phyloP scores from a whole-genome alignment of 2,797 vertebrate species.

The Acanthurus lineatus region DNA sequence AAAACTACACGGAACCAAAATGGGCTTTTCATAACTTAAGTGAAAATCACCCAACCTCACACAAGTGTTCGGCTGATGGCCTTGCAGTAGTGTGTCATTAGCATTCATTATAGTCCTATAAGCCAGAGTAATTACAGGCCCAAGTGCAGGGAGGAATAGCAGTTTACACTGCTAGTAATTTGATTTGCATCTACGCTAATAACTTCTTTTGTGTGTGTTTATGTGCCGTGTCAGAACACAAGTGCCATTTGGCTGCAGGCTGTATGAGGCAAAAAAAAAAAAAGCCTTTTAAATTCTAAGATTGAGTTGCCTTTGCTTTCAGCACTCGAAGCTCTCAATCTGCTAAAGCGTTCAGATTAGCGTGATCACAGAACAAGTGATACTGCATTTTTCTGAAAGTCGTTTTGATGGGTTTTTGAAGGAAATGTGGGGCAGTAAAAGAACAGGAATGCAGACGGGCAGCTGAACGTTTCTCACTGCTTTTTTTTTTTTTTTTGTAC shows the following conservation, averaged over 20 bases:
- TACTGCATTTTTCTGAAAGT: constrained; percentile 72
- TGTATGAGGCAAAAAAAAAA: constrained; percentile 73
- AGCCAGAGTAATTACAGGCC: constrained; percentile 89
- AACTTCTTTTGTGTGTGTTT: constrained; percentile 90
- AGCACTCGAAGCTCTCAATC: constrained; percentile 81
- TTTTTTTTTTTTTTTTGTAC: constrained; percentile 7
- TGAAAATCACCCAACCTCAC: constrained; percentile 82
- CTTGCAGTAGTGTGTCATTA: constrained; percentile 86
- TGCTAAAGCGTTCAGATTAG: constrained; percentile 79
- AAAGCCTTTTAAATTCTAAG: constrained; percentile 83
- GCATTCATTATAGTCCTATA: constrained; percentile 89
- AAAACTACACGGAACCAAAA: constrained; percentile 56
- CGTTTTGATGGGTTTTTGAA: constrained; percentile 68
- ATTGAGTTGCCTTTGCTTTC: constrained; percentile 85
- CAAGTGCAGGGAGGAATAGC: constrained; percentile 87
- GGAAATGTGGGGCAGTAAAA: constrained; percentile 70
- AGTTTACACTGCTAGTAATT: constrained; percentile 90
- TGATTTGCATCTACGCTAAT: constrained; percentile 93
- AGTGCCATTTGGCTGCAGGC: constrained; percentile 88
- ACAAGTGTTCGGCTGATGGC: constrained; percentile 77
- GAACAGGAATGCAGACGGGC: constrained; percentile 36
- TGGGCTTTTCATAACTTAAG: constrained; percentile 75
- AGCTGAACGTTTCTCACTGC: constrained; percentile 30
- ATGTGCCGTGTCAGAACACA: constrained; percentile 91
- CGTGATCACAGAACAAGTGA: constrained; percentile 78